Evolutionary conservation across 2,797 vertebrate species (phyloP), one percentile per base, ranked within the genome.

Genomic region (Manis crassicaudata): DNA sequence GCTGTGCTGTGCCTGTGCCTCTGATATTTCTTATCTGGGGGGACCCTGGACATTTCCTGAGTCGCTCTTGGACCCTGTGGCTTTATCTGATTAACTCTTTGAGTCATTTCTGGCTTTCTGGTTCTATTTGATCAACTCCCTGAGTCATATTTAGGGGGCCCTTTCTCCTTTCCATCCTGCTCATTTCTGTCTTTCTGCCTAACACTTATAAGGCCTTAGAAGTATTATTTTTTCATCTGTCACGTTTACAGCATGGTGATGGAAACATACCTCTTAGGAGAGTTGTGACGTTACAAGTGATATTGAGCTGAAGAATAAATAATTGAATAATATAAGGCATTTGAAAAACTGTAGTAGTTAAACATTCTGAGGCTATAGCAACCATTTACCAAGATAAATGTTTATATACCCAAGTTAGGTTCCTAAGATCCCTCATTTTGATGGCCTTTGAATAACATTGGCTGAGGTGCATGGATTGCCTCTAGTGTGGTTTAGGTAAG

Each of bases 331-430:
- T 96, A 92, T 77, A 94, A 83, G 62, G 60, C 86, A 93, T 95
- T 97, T 97, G 94, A 97, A 94, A 96, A 97, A 94, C 84, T 79
- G 6, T 81, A 80, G 73, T 87, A 86, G 70, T 97, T 94, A 93
- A 97, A 82, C 77, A 90, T 96, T 96, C 83, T 96, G 83, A 77
- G n/a, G 54, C 58, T 37, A n/a, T 56, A 79, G 70, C 85, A 97
- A 79, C 46, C 1, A 0, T 93, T 97, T 96, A 77, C 91, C 60
- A 76, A 97, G 95, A 97, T 96, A 87, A 92, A 96, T 96, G 80
- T 96, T 80, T 97, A 35, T 81, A 87, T 92, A 68, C 43, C 27
- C 46, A 77, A 58, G 18, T 95, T 95, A 79, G 54, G 29, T 82
- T 90, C n/a, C 86, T 87, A 52, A 84, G 62, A 87, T 96, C 58